Evolutionary conservation across 2,113 vertebrate species (phyloP), one percentile per base, ranked within the genome.

Genomic region (Chrysochloris asiatica): DNA sequence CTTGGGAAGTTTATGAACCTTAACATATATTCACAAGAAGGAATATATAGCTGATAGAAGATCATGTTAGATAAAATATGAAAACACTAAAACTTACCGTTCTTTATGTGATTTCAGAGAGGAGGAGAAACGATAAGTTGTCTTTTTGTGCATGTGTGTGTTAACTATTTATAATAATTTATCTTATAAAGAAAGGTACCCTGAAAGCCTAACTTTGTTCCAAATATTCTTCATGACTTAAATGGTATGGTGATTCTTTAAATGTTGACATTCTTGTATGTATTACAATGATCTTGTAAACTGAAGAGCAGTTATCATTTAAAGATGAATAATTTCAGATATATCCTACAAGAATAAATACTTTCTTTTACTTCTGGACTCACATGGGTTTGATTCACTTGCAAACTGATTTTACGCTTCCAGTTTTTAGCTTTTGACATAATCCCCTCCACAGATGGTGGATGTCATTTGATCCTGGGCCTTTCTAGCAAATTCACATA

Each of bases 401-500:
- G 83, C 50, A 93, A 96, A 92, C 45, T 85, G 36, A 54, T 80
- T 90, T 85, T 61, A 45, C 89, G 48, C 76, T 91, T 87, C 65
- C 59, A 89, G 69, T 93, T 94, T 86, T 95, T 83, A 96, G 73
- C 59, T 41, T 10, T 81, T 91, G 93, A 97, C 83, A 73, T 67
- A 95, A 94, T 76, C 94, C 77, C 61, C 76, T 95, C 67, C 83
- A 86, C 96, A 97, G 95, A 97, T 97, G 93, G 90, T 83, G 63
- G 89, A 93, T 95, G 89, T 96, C 96, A 96, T 96, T 94, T 95
- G 93, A 95, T 96, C 69, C 56, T 94, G 81, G 86, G 67, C 59
- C 38, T 89, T 94, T 96, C 91, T 67, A 13, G 0, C 52, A 75
- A 96, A 95, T 82, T 89, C 85, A 75, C 94, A 97, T 97, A 96